Conservation (phyloP, 1,140 invertebrate genomes). For the Pomacea maculata region DNA sequence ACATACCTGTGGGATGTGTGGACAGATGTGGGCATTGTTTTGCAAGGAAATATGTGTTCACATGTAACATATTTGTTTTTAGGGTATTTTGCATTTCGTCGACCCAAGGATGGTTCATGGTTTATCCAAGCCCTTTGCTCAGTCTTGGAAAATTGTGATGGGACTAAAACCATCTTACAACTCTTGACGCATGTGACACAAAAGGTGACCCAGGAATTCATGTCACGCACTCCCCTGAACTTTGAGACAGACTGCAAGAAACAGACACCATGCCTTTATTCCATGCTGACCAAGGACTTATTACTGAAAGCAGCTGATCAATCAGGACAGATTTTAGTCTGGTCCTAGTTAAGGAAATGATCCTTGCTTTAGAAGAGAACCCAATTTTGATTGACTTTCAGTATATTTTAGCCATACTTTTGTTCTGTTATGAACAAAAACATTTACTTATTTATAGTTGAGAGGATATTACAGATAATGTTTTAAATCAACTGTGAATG, state of each 20-base stretch:
- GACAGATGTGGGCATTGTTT: too few species aligned
- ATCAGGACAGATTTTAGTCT: not conserved
- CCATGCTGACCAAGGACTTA: constrained; percentile 35
- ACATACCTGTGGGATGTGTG: not conserved
- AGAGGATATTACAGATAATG: too few species aligned
- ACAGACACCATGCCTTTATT: constrained; percentile 68
- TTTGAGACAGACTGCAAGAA: constrained; percentile 79
- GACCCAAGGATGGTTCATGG: constrained; percentile 86
- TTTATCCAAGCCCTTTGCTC: constrained; percentile 90
- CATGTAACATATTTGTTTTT: constrained; percentile 9
- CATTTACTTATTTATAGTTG: too few species aligned
- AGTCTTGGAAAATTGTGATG: constrained; percentile 72
- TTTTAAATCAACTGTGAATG: too few species aligned
- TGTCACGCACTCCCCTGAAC: constrained; percentile 80
- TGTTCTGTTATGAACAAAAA: too few species aligned
- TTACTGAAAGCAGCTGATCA: constrained; percentile 9
- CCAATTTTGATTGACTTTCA: too few species aligned
- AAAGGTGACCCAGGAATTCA: constrained; percentile 86
- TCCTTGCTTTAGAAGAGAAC: too few species aligned
- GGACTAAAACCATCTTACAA: constrained; percentile 77
- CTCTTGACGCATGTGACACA: constrained; percentile 87
- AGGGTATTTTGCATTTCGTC: constrained; percentile 94
- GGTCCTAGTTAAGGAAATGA: not conserved
- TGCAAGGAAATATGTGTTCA: not conserved
- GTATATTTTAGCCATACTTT: too few species aligned